These are phyloP conservation scores for Drosophila mayri DNA, from an alignment of 1,140 invertebrate genomes.

Conservation along the genomic window DNA sequence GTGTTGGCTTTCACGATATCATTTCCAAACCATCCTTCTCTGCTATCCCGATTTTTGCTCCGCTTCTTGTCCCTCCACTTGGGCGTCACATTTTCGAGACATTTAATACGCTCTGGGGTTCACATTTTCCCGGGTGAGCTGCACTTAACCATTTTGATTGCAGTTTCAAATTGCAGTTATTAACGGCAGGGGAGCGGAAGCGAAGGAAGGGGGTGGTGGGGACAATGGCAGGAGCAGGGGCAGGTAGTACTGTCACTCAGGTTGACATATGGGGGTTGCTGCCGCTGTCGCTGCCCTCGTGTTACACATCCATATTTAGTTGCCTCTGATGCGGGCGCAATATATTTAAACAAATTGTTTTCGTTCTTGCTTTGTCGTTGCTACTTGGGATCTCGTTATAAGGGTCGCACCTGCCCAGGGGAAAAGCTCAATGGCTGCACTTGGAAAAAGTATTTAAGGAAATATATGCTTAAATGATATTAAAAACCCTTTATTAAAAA, in stretches of 20 bases:
- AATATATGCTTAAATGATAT: too few species aligned
- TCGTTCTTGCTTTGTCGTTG: conserved; percentile 32
- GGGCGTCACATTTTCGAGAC: conserved; percentile 55
- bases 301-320: conserved; percentile 55
- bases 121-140: conserved; percentile 29
- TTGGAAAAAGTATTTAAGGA: conserved; percentile 18
- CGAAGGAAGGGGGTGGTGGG: neutral
- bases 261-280: conserved; percentile 59
- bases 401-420: conserved; percentile 72
- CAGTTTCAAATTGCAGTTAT: conserved; percentile 73
- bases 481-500: neutral
- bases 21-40: conserved; percentile 9
- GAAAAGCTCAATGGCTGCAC: conserved; percentile 12
- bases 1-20: conserved; percentile 4
- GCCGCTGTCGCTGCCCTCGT: conserved; percentile 17
- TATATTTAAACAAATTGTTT: conserved; percentile 80
- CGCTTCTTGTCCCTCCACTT: conserved; percentile 12
- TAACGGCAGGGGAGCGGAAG: conserved; percentile 38
- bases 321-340: conserved; percentile 64
- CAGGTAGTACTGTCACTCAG: conserved; percentile 54
- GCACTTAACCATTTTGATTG: conserved; percentile 64
- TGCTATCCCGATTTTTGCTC: neutral
- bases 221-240: neutral
- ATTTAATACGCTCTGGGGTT: conserved; percentile 36
- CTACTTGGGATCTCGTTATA: conserved; percentile 56